Base-by-base conservation (phyloP, 1,140 invertebrate genomes). In the Meloidogyne hapla region DNA sequence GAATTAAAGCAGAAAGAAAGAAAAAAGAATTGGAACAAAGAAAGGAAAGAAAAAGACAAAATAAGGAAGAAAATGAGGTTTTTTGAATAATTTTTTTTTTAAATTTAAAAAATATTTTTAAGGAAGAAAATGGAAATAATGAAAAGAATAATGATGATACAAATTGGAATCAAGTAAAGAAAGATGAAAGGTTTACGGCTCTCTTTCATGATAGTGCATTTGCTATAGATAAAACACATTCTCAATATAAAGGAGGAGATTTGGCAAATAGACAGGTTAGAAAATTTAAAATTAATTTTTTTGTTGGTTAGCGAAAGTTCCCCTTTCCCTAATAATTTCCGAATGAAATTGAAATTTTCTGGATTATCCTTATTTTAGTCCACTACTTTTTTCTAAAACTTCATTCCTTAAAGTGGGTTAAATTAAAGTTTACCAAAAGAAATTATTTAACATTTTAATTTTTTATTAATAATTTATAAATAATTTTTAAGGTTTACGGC, bases 161-260 rank as follows among this genome's bases (percentile, higher is more conserved):
- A n/a, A 56, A 56, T 56, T 56, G 48, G 48, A 15, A 48, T 38
- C 79, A 93, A 89, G 89, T 95, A 40, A 90, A 96, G 0, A 87
- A 91, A 42, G 94, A 97, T 89, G 82, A 91, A 15, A 90, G 94
- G 83, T 86, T 86, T 74, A 42, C 74, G 9, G 81, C 84, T 21
- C 74, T 86, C 3, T 86, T 87, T 70, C 81, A 80, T 38, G 77
- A 82, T 64, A 84, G 82, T 72, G 82, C 79, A 23, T 86, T 86
- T 67, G 79, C 83, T 2, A 86, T 86, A 64, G 84, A 86, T 93
- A 97, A 77, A 91, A 90, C 6, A 93, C 91, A 80, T 68, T 45
- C 83, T 9, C 74, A 69, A 42, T 82, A 65, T 38, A 76, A 78
- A 70, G 82, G 82, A 6, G 79, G 79, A 5, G 74, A 45, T 28